Base-by-base conservation (phyloP, 2,113 vertebrate species). In the Andinoacara biseriatus region DNA sequence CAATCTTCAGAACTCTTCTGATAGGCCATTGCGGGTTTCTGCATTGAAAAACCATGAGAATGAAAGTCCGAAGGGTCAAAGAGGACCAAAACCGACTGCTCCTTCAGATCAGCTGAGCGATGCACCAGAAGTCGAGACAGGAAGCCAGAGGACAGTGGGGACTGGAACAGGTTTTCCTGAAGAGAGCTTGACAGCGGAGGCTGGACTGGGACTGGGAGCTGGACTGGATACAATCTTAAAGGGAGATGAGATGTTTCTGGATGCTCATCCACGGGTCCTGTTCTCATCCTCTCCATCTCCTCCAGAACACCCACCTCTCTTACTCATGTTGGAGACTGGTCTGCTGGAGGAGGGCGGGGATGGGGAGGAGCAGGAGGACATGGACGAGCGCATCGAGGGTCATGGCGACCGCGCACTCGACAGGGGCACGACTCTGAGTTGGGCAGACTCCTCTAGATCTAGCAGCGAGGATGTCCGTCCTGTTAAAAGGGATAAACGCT, bases 211-310 rank as follows among this genome's bases (percentile, higher is more conserved):
- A 26, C 40, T 58, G 4, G 84, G 80, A 5, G 26, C 52, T 0
- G 67, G 65, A 22, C 13, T 89, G 65, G 91, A 89, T 33, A 61
- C 31, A 49, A 14, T 94, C 33, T 78, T 91, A 6, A 91, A 91
- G 7, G 90, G 90, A n/a, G 93, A 94, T 5, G 91, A 95, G 38
- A 81, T 95, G 86, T 94, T 96, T 78, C 82, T 96, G 86, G 94
- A 95, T 1, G 86, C 94, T 1, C 95, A 96, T 57, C 96, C 96
- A 0, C 90, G 96, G 26, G 96, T 96, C 26, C 80, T 96, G 43
- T 95, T 96, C 87, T 95, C 95, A 0, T 76, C 95, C 0, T 95
- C 95, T 5, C 74, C 87, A 10, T 92, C 85, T 1, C 94, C 95
- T 22, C 95, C 96, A 0, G 85, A 92, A 20, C 91, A 94, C 40